These are phyloP conservation scores for Melanogrammus aeglefinus DNA, from an alignment of 2,797 vertebrate species.

Conservation along the genomic window DNA sequence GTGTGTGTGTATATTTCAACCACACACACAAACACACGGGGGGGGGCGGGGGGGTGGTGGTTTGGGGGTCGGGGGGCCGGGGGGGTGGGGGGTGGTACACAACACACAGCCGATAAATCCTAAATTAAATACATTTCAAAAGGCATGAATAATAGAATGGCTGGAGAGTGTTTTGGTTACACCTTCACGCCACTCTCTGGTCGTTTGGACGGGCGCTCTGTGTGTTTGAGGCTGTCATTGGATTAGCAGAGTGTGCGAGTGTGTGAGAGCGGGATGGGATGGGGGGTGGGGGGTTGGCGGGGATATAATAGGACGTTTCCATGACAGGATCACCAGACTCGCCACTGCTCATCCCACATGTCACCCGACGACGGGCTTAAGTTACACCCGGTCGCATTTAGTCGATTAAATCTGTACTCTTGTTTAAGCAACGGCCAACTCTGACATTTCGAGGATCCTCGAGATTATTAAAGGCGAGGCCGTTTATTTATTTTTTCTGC, in stretches of 20 bases:
- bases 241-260: constrained; percentile 35
- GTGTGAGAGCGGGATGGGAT: constrained; percentile 23
- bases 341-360: constrained; percentile 53
- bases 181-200: constrained; percentile 34
- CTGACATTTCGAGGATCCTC: background rate
- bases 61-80: no score
- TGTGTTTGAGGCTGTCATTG: constrained; percentile 54
- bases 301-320: constrained; percentile 47
- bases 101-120: constrained; percentile 60
- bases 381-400: constrained; percentile 40
- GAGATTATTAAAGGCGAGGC: background rate
- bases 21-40: no score
- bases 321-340: constrained; percentile 54
- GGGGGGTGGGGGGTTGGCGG: constrained; percentile 9
- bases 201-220: constrained; percentile 9
- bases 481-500: background rate
- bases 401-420: constrained; percentile 15
- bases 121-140: constrained; percentile 59
- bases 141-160: constrained; percentile 56
- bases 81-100: no score
- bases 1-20: no score
- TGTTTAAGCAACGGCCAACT: background rate
- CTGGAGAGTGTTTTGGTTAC: constrained; percentile 53
- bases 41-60: no score
- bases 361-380: constrained; percentile 54